A percentile compares a stretch with the other conserved stretches of the same genome.
Evolutionary conservation across 2,888 invertebrate genomes (phyloP).

Genomic region (Tenthredo amoena): DNA sequence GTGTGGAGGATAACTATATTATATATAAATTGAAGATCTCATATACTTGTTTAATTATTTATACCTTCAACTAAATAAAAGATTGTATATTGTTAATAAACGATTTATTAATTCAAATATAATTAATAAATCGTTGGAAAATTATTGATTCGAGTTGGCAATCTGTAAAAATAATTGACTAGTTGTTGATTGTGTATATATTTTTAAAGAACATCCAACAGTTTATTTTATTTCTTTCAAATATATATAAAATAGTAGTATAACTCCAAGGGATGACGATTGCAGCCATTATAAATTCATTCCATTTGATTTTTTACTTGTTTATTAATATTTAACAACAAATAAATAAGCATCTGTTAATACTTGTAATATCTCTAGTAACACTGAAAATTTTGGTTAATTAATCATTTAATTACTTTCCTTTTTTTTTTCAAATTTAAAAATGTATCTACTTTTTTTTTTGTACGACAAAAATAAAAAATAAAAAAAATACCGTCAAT

Average conservation of each 20-base stretch:
- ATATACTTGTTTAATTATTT: neutral
- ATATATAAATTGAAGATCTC: neutral
- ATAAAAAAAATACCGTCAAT: constrained; percentile 1
- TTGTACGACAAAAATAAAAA: neutral
- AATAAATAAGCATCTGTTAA: constrained; percentile 76
- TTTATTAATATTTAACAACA: constrained; percentile 75
- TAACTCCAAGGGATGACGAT: constrained; percentile 69
- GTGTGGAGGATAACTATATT: constrained; percentile 65
- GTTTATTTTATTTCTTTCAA: constrained; percentile 63
- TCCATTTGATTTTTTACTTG: constrained; percentile 70
- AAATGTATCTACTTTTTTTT: neutral
- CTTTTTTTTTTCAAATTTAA: constrained; percentile 25
- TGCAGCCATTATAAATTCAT: constrained; percentile 73
- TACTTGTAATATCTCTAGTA: constrained; percentile 73
- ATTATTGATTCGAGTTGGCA: constrained; percentile 26
- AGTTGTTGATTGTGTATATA: neutral
- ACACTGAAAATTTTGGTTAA: constrained; percentile 70
- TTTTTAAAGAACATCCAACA: constrained; percentile 65
- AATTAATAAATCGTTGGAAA: constrained; percentile 26
- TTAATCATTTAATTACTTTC: constrained; percentile 59
- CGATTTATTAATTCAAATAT: neutral
- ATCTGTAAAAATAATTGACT: constrained; percentile 42
- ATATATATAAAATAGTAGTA: constrained; percentile 73
- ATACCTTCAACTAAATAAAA: neutral
- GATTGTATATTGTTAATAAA: neutral